phyloP scores from a whole-genome alignment of 2,113 vertebrate genomes.

The Bufo bufo region DNA sequence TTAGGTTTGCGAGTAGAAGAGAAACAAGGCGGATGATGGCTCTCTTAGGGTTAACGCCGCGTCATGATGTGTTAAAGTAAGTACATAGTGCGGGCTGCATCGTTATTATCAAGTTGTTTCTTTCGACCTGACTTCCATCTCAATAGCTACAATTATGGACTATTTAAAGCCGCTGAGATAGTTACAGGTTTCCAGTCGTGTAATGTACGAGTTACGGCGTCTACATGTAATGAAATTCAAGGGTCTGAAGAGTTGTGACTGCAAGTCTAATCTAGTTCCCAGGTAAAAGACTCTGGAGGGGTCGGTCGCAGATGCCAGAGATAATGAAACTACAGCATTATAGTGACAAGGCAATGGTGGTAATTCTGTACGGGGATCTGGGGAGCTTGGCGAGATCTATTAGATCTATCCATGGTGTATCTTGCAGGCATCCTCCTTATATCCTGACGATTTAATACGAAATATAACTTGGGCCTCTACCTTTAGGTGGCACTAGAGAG shows the following conservation, averaged over 20 bases:
- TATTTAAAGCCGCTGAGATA: conserved; percentile 49
- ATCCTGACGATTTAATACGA: not conserved
- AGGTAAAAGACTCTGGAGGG: not conserved
- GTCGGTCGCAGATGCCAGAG: not conserved
- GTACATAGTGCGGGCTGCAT: not conserved
- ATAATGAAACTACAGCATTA: not conserved
- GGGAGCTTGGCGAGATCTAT: not conserved
- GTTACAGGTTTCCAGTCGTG: conserved; percentile 37
- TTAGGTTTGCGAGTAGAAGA: not conserved
- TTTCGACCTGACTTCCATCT: conserved; percentile 29
- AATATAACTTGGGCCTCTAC: not conserved
- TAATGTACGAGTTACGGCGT: conserved; percentile 21
- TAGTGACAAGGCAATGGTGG: not conserved
- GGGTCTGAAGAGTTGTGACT: conserved; percentile 22
- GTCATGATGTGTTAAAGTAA: conserved; percentile 29
- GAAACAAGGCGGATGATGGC: not conserved
- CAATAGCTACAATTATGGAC: conserved; percentile 45
- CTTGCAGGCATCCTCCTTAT: not conserved
- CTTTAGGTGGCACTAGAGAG: too few species aligned
- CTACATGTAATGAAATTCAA: conserved; percentile 23
- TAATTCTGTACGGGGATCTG: not conserved
- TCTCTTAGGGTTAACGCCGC: not conserved
- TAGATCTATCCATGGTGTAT: not conserved
- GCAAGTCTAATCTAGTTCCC: conserved; percentile 2
- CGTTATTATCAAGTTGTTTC: conserved; percentile 37